Base-by-base conservation (phyloP, 2,888 invertebrate genomes). In the Tricholauxania praeusta region DNA sequence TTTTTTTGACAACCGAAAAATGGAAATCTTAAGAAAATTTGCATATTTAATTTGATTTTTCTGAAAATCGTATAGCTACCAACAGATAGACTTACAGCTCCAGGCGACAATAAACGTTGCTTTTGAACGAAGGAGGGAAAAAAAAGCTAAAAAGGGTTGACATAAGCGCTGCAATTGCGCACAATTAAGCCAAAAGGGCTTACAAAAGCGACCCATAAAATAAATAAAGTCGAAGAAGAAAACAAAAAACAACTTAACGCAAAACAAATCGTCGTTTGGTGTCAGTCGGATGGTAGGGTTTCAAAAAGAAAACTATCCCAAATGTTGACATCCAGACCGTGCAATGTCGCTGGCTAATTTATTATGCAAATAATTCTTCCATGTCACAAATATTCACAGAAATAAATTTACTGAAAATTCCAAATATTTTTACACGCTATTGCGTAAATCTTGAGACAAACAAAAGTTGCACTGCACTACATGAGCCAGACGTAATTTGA, bases 371-470 rank as follows among this genome's bases (percentile, higher is more conserved):
- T 68, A 32, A n/a, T 28, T 47, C 52, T 2, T 49, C 8, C 19
- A n/a, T 22, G 51, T 15, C 60, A 6, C 39, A 17, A 32, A 17
- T 12, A n/a, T 14, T 39, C 39, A 8, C 39, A 48, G 51, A 48
- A 39, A 22, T 39, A 39, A 12, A 53, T 39, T 63, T 53, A 17
- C 22, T 19, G n/a, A 48, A 62, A 39, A 14, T 17, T 62, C 60
- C 48, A 19, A 68, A 68, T 68, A 68, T 68, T 68, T 68, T 68
- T 49, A 51, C 22, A 39, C 59, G 14, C n/a, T 4, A 19, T 70
- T 51, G 22, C 12, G 12, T 49, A 70, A 55, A 47, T 32, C 49
- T 39, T 22, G 28, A 12, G 51, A 28, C 12, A 28, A 28, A n/a
- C n/a, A n/a, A n/a, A n/a, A n/a, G n/a, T n/a, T n/a, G n/a, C n/a